Evolutionary conservation across 2,888 invertebrate species (phyloP).

Genomic region (Cheilosia grossa): DNA sequence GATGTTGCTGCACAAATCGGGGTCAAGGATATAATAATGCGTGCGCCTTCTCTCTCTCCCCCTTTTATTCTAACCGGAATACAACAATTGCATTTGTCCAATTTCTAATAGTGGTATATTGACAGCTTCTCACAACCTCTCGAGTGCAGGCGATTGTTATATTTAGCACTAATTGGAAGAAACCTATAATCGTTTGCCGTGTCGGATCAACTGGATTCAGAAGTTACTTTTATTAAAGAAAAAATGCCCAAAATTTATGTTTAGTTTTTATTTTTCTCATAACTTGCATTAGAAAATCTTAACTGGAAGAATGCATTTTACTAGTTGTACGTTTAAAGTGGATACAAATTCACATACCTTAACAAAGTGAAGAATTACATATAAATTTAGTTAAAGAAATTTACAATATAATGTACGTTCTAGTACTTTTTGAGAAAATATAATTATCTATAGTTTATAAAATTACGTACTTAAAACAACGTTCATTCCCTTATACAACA

Average conservation of each 20-base stretch:
- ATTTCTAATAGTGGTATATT: too few species aligned
- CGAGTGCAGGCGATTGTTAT: too few species aligned
- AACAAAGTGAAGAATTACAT: conserved; percentile 20
- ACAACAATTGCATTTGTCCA: too few species aligned
- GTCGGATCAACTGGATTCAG: neutral
- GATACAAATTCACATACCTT: conserved; percentile 29
- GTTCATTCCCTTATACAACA: conserved; percentile 17
- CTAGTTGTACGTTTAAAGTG: conserved; percentile 43
- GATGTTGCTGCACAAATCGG: too few species aligned
- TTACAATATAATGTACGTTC: conserved; percentile 15
- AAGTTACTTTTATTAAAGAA: neutral
- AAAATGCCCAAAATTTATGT: neutral
- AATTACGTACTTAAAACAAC: conserved; percentile 25
- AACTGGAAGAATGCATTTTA: conserved; percentile 60
- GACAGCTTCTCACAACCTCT: too few species aligned
- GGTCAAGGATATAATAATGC: too few species aligned
- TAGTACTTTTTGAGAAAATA: conserved; percentile 33
- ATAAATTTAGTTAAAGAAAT: neutral
- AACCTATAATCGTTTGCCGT: too few species aligned
- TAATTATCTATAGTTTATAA: conserved; percentile 47
- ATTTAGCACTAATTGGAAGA: too few species aligned
- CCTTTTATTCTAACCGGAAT: too few species aligned
- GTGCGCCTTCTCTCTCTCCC: too few species aligned
- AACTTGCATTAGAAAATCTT: conserved; percentile 27
- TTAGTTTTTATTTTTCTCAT: neutral